These are phyloP conservation scores for Sternotherus odoratus DNA, from an alignment of 2,797 vertebrate species.

Conservation along the genomic window DNA sequence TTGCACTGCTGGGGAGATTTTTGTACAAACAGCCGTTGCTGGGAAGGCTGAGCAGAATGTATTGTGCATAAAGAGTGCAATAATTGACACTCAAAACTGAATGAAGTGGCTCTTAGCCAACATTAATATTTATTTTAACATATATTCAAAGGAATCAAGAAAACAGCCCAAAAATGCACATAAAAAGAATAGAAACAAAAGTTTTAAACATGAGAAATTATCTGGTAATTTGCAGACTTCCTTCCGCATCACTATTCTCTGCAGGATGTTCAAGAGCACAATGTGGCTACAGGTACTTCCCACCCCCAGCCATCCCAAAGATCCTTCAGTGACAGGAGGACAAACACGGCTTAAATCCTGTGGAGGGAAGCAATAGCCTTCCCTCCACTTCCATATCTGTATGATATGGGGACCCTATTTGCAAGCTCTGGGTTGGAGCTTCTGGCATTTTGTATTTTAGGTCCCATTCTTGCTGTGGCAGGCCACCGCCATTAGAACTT, in stretches of 20 bases:
- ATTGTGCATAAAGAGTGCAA: neutral
- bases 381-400: neutral
- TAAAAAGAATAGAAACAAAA: neutral
- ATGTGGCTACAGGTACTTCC: neutral
- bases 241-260: neutral
- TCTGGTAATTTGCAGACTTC: neutral
- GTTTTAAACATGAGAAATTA: neutral
- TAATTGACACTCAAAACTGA: neutral
- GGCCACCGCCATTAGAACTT: neutral
- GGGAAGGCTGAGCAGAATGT: neutral
- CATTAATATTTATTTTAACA: neutral
- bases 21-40: neutral
- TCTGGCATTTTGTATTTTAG: neutral
- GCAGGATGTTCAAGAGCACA: neutral
- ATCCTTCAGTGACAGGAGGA: neutral
- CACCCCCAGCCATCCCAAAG: neutral
- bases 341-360: neutral
- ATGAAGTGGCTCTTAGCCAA: neutral
- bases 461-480: neutral
- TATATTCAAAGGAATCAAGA: neutral
- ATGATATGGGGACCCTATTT: neutral
- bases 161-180: neutral
- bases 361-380: neutral
- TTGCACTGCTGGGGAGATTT: neutral
- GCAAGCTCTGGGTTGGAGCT: neutral